These are phyloP conservation scores for Protosalanx chinensis DNA, from an alignment of 2,797 vertebrate genomes.

Conservation along the genomic window DNA sequence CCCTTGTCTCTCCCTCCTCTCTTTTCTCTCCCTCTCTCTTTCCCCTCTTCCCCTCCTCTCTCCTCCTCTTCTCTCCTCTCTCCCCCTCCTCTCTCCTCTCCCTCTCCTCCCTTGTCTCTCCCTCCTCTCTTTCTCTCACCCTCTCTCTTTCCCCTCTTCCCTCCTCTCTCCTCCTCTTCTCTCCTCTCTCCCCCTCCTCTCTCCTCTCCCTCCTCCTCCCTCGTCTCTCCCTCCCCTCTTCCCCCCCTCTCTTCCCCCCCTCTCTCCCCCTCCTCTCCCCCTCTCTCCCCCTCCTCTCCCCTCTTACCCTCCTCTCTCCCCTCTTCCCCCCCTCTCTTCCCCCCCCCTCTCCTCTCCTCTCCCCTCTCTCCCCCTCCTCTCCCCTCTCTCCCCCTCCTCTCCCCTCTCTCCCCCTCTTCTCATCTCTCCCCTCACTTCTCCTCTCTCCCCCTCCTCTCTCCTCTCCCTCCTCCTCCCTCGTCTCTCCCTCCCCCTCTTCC, in stretches of 20 bases:
- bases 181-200: constrained; percentile 16
- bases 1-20: constrained; percentile 6
- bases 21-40: constrained; percentile 18
- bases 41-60: constrained; percentile 14
- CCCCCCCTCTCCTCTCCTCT: too few relatives aligned
- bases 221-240: constrained; percentile 13
- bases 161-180: constrained; percentile 15
- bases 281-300: constrained; percentile 10
- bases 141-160: constrained; percentile 20
- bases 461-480: not conserved
- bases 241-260: too few relatives aligned
- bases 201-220: constrained; percentile 13
- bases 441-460: not conserved
- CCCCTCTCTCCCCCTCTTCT: constrained; percentile 6
- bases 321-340: not conserved
- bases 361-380: constrained; percentile 7
- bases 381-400: constrained; percentile 13
- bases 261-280: constrained; percentile 21
- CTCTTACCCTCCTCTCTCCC: constrained; percentile 3
- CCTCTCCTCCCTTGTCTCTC: constrained; percentile 12
- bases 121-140: constrained; percentile 30
- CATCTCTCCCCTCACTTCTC: too few relatives aligned
- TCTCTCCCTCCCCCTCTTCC: too few relatives aligned
- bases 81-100: constrained; percentile 2
- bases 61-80: constrained; percentile 6